These are phyloP conservation scores for Microcebus griseorufus DNA, from an alignment of 2,113 vertebrate species.

Conservation along the genomic window DNA sequence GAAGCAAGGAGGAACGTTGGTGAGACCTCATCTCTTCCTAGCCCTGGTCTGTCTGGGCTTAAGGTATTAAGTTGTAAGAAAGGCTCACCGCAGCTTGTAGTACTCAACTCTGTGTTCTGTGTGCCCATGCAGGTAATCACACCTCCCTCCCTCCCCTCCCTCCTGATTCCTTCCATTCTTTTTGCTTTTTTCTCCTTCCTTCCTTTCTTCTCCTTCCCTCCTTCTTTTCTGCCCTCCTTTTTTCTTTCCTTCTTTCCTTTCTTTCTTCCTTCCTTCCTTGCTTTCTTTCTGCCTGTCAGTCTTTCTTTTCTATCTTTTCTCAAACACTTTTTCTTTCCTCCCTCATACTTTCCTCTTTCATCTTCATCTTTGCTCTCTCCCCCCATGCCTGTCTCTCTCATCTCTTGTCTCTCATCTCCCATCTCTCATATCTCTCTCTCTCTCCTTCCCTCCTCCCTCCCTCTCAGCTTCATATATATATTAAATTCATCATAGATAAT, in stretches of 20 bases:
- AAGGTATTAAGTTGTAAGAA: too few relatives aligned
- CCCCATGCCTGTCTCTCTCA: neutral
- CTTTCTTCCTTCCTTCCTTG: neutral
- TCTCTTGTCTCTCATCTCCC: neutral
- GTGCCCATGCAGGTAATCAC: neutral
- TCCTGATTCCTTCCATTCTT: too few relatives aligned
- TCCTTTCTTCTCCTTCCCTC: too few relatives aligned
- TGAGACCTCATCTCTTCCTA: too few relatives aligned
- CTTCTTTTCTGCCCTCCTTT: too few relatives aligned
- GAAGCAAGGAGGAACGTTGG: neutral
- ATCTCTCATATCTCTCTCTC: neutral
- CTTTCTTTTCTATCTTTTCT: neutral
- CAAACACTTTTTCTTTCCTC: neutral
- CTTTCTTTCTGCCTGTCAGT: too few relatives aligned
- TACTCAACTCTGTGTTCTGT: neutral
- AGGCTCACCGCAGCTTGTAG: neutral
- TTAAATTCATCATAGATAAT: neutral
- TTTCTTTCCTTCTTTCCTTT: too few relatives aligned
- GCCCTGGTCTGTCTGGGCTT: neutral
- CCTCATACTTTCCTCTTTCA: neutral
- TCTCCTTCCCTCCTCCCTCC: too few relatives aligned
- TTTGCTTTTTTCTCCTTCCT: fast-evolving
- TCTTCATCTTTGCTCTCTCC: neutral
- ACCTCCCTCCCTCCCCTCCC: too few relatives aligned
- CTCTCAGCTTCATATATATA: too few relatives aligned